Evolutionary conservation across 2,113 vertebrate genomes (phyloP).

Genomic region (Oreochromis spilurus): DNA sequence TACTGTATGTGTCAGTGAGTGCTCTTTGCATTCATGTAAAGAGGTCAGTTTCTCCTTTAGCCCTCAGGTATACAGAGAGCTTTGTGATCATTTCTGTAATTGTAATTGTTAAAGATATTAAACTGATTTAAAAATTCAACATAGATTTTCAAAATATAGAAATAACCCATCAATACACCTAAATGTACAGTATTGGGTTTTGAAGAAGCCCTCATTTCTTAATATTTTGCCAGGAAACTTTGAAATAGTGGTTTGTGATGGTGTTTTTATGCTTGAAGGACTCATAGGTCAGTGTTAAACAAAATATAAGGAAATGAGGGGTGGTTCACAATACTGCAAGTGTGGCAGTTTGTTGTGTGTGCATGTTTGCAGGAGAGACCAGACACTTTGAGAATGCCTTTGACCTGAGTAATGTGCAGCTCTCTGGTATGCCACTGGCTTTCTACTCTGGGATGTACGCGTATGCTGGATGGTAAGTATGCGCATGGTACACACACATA

Average conservation of each 20-base stretch:
- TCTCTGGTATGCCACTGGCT: conserved; percentile 86
- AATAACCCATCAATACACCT: background rate
- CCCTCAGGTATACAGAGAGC: background rate
- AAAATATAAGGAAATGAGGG: background rate
- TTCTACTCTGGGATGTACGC: conserved; percentile 99
- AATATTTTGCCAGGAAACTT: background rate
- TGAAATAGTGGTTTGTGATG: background rate
- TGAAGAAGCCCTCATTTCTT: background rate
- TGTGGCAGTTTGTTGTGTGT: background rate
- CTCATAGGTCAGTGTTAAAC: background rate
- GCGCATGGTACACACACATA: background rate
- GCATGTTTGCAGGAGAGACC: conserved; percentile 81
- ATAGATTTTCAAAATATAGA: background rate
- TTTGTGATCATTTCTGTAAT: background rate
- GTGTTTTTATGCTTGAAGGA: background rate
- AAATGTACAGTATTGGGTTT: background rate
- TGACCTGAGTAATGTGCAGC: conserved; percentile 73
- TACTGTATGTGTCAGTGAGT: background rate
- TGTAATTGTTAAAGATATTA: background rate
- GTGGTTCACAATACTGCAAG: background rate
- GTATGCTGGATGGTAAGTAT: conserved; percentile 93
- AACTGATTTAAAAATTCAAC: background rate
- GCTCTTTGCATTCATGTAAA: background rate
- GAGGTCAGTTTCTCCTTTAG: background rate
- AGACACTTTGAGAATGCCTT: conserved; percentile 89